Base-by-base conservation (phyloP, 1,140 invertebrate species). In the Scaptodrosophila lebanonensis region DNA sequence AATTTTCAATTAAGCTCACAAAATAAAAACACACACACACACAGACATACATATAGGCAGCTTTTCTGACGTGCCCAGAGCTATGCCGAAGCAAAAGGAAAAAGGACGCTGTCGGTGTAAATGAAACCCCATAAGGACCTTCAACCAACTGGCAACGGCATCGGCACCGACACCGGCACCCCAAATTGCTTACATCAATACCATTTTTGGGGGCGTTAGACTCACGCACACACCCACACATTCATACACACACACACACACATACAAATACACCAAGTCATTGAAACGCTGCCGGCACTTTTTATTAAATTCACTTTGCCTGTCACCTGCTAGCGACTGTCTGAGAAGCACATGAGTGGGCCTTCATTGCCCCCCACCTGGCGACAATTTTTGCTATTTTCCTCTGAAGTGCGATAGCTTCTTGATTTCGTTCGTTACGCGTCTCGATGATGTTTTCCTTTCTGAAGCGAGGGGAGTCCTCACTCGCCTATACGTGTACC, bases 1-100 rank as follows among this genome's bases (percentile, higher is more conserved):
- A 69, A 69, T 69, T 66, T 69, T 66, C 66, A 69, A 69, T 69
- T 69, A 69, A 69, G 66, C 62, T 66, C 63, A 66, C 58, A 66
- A 66, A 69, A 66, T 66, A 27, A 17, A 36, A 50, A 25, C 30
- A 43, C 52, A 35, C 47, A 29, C n/a, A 42, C 30, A 36, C 35
- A 33, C 1, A 32, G 30, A 39, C 48, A 3, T 9, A 32, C 22
- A 42, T 7, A 60, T 11, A 40, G n/a, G 20, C 15, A 20, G 35
- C 30, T 8, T 15, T 18, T 3, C 16, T 12, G 8, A 13, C 30
- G 4, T 16, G 1, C 42, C 22, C 4, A 39, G 12, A 39, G 11
- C 16, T 18, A 39, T 11, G 7, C 16, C 2, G 1, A 20, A 13
- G 12, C n/a, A n/a, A n/a, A n/a, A n/a, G n/a, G n/a, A n/a, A n/a